phyloP scores from a whole-genome alignment of 2,888 invertebrate genomes.

The Antheraea assamensis region DNA sequence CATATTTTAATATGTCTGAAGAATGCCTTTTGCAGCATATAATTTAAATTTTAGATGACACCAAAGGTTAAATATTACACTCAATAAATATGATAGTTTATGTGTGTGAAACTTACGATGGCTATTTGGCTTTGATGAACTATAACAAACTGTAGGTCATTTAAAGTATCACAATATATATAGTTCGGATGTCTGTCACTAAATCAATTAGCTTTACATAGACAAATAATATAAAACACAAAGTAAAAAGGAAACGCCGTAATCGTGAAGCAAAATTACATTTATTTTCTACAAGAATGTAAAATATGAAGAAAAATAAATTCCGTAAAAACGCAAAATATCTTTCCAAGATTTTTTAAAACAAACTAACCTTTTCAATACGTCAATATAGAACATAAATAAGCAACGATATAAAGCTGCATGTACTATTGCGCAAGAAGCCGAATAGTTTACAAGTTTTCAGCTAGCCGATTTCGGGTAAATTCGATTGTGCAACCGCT shows the following conservation, averaged over 20 bases:
- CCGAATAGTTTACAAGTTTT: conserved; percentile 42
- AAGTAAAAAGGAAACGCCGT: neutral
- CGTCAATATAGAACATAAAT: neutral
- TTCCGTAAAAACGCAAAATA: neutral
- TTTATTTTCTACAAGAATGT: neutral
- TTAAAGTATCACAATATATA: too few species aligned
- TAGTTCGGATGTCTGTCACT: too few species aligned
- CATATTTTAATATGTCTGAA: too few species aligned
- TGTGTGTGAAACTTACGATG: too few species aligned
- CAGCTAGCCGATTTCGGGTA: conserved; percentile 33
- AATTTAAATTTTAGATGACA: too few species aligned
- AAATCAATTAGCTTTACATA: too few species aligned
- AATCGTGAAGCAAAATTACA: neutral
- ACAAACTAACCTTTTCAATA: neutral
- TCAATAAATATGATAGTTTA: too few species aligned
- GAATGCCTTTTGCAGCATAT: too few species aligned
- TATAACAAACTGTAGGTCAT: too few species aligned
- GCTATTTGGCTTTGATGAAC: too few species aligned
- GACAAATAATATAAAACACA: too few species aligned
- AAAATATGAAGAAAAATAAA: neutral
- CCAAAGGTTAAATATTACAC: too few species aligned
- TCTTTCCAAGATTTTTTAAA: neutral
- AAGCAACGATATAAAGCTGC: conserved; percentile 9
- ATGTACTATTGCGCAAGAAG: conserved; percentile 22
- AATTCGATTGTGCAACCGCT: conserved; percentile 50